These are phyloP conservation scores for Heteromyza rotundicornis DNA, from an alignment of 2,888 invertebrate genomes.

Conservation along the genomic window DNA sequence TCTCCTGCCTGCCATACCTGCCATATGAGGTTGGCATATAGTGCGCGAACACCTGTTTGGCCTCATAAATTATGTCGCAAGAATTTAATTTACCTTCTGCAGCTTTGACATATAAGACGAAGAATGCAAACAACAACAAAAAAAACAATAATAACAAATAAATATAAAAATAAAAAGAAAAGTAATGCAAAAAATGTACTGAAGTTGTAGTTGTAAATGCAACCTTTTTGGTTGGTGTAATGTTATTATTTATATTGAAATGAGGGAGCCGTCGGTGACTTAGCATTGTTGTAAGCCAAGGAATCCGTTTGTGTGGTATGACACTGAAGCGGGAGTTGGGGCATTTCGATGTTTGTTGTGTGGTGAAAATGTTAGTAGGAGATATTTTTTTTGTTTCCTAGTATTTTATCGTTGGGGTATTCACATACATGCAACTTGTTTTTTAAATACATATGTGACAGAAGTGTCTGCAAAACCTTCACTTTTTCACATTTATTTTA, in stretches of 20 bases:
- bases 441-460: too few relatives aligned
- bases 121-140: neutral
- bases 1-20: neutral
- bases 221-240: neutral
- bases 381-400: too few relatives aligned
- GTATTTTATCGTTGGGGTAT: too few relatives aligned
- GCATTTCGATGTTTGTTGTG: too few relatives aligned
- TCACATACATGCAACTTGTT: too few relatives aligned
- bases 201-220: neutral
- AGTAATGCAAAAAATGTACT: neutral
- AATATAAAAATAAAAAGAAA: conserved; percentile 9
- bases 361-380: too few relatives aligned
- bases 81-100: conserved; percentile 43
- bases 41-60: conserved; percentile 46
- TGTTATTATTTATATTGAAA: conserved; percentile 22
- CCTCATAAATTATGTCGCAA: conserved; percentile 51
- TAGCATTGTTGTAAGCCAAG: neutral
- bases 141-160: conserved; percentile 13
- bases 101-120: conserved; percentile 23
- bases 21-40: neutral
- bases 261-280: neutral
- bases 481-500: too few relatives aligned
- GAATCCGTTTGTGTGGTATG: neutral
- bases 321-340: too few relatives aligned
- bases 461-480: too few relatives aligned